phyloP scores from a whole-genome alignment of 2,113 vertebrate species.

The cat (Felis catus) region DNA sequence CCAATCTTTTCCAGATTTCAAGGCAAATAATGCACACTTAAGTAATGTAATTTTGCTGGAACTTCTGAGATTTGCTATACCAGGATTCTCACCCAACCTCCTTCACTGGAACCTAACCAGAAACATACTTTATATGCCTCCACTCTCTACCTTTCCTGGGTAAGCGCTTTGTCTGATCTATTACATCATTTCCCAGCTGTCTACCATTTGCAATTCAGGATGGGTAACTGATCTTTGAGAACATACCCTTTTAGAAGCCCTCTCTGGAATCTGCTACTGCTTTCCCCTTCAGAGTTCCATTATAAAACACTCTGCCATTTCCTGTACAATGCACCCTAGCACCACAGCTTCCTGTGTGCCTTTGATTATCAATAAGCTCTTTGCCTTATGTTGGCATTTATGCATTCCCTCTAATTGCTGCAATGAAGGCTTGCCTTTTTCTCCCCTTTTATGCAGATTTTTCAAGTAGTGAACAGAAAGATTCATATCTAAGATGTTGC shows the following conservation, averaged over 20 bases:
- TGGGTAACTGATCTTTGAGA: neutral
- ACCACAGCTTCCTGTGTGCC: neutral
- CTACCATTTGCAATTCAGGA: neutral
- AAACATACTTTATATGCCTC: neutral
- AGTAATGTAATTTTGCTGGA: neutral
- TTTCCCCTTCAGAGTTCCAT: neutral
- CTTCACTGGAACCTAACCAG: neutral
- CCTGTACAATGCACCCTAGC: neutral
- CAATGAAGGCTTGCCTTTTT: neutral
- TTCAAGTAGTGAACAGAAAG: neutral
- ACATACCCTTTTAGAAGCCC: neutral
- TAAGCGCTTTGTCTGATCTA: neutral
- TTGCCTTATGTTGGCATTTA: neutral
- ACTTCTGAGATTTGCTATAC: neutral
- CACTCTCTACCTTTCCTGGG: neutral
- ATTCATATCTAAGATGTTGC: neutral
- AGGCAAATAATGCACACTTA: neutral
- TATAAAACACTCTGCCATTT: neutral
- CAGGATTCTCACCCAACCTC: neutral
- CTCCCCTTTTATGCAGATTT: neutral
- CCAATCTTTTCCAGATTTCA: neutral
- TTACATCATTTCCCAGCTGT: neutral
- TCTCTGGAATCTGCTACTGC: neutral
- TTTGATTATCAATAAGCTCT: neutral
- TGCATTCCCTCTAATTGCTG: neutral